phyloP scores from a whole-genome alignment of 2,888 invertebrate species.

The Xanthorhoe spadicearia region DNA sequence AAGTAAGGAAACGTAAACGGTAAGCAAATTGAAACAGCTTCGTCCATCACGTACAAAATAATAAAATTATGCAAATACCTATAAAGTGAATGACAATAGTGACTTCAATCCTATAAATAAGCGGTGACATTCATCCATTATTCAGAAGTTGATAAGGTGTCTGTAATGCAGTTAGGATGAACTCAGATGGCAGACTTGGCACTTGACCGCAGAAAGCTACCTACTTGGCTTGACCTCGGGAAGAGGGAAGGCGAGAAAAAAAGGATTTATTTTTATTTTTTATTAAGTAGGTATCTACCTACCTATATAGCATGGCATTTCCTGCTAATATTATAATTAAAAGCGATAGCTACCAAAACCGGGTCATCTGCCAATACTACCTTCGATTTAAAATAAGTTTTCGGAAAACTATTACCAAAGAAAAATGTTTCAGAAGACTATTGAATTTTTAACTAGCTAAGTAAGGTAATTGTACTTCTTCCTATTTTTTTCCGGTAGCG shows the following conservation, averaged over 20 bases:
- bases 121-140: conserved; percentile 62
- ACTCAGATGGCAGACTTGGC: background rate
- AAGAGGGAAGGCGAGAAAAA: background rate
- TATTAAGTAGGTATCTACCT: background rate
- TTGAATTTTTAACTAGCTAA: too few relatives aligned
- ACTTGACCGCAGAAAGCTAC: background rate
- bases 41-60: conserved; percentile 52
- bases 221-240: conserved; percentile 1
- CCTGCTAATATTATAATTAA: too few relatives aligned
- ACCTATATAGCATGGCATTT: background rate
- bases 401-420: too few relatives aligned
- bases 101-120: conserved; percentile 79
- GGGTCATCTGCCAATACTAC: too few relatives aligned
- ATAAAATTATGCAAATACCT: conserved; percentile 42
- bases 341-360: too few relatives aligned
- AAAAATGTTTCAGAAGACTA: too few relatives aligned
- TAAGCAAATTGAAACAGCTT: background rate
- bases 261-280: too few relatives aligned
- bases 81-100: conserved; percentile 56
- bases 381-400: too few relatives aligned
- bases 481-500: background rate
- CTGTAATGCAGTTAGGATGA: conserved; percentile 12
- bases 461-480: too few relatives aligned
- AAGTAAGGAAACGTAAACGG: background rate
- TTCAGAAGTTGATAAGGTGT: conserved; percentile 52